Base-by-base conservation (phyloP, 2,888 invertebrate genomes). In the Prosapia bicincta region DNA sequence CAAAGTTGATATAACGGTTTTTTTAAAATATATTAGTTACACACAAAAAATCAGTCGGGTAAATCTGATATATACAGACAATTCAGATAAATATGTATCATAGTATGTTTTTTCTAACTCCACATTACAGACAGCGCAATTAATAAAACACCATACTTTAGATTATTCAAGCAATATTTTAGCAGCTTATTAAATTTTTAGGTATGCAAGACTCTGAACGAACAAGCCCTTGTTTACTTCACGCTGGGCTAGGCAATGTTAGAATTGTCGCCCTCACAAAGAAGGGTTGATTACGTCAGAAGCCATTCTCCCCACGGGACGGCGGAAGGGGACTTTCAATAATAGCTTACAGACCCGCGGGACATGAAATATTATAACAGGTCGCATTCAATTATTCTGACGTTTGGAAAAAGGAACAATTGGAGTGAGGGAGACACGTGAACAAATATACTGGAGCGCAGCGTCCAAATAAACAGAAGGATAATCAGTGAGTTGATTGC, bases 331-430 rank as follows among this genome's bases (percentile, higher is more conserved):
- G 15, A 43, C 66, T 73, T 73, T 73, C 73, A 73, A 73, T 73
- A 73, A 73, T 73, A 68, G 73, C 32, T 30, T 20, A 54, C 20
- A 54, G 68, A 67, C 73, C 38, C 26, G 67, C 68, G 73, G 73
- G 73, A 73, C 73, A 73, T 69, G 68, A 73, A 68, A 73, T 68
- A 73, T 73, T 73, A 73, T 73, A 73, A 73, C 73, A 68, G 69
- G 73, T 73, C 73, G 54, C 54, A 67, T 73, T 68, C 68, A 73
- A 73, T 66, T 28, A 68, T 43, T 43, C 67, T 73, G 73, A 69
- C 66, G 73, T 73, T 73, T 68, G 68, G 68, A 38, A 68, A 73
- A 73, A 73, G 73, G 73, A 43, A 67, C 68, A 43, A 67, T 73
- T 66, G 72, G 38, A n/a, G 73, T 32, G 9, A 69, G 73, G 73